Evolutionary conservation across 2,113 vertebrate genomes (phyloP).

Genomic region (Malurus cyaneus): DNA sequence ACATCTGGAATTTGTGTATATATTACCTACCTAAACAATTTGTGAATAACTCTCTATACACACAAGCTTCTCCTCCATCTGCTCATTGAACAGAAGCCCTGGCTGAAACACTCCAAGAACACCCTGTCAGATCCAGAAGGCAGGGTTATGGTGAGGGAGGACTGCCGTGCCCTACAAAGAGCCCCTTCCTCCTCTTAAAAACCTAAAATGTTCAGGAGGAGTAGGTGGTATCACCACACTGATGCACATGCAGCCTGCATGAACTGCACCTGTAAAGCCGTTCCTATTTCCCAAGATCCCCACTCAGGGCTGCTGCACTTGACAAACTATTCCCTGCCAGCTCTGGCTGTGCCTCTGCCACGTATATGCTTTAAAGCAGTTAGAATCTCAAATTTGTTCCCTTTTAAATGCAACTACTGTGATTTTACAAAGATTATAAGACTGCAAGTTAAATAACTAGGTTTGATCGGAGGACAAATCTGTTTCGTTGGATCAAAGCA

Average conservation of each 20-base stretch:
- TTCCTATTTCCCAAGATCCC: not conserved
- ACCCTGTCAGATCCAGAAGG: not conserved
- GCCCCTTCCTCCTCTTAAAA: not conserved
- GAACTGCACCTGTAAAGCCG: not conserved
- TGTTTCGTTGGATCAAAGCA: not conserved
- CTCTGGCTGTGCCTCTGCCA: not conserved
- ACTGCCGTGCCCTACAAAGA: not conserved
- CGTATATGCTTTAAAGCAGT: not conserved
- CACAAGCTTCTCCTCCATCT: not conserved
- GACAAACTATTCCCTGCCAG: not conserved
- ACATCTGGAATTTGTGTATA: not conserved
- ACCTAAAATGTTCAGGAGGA: not conserved
- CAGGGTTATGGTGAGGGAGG: not conserved
- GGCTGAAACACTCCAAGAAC: not conserved
- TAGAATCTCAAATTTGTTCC: not conserved
- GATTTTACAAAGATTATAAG: not conserved
- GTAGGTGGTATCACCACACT: accelerated
- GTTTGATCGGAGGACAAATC: not conserved
- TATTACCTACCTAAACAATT: not conserved
- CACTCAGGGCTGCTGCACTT: not conserved
- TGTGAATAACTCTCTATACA: not conserved
- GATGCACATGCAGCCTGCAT: not conserved
- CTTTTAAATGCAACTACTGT: not conserved
- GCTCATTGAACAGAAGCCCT: not conserved
- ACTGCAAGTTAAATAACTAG: not conserved